phyloP scores from a whole-genome alignment of 2,113 vertebrate species.

The Hystrix cristata region DNA sequence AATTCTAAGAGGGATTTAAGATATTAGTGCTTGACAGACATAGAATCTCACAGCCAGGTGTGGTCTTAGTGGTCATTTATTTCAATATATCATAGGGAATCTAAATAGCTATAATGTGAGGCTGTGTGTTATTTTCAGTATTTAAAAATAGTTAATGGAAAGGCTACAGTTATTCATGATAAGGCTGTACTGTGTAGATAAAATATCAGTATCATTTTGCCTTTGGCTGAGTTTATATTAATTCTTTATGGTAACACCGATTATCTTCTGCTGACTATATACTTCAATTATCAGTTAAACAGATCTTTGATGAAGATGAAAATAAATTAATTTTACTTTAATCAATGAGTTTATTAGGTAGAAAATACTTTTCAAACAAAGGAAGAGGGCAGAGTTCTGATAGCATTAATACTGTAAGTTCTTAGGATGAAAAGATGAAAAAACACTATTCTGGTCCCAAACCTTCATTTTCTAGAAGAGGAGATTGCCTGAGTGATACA shows the following conservation, averaged over 20 bases:
- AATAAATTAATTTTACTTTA: constrained; percentile 50
- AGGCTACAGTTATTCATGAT: not conserved
- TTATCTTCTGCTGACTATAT: constrained; percentile 23
- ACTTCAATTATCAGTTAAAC: not conserved
- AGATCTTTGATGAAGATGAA: not conserved
- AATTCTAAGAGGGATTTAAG: not conserved
- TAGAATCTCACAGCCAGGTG: not conserved
- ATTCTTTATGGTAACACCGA: not conserved
- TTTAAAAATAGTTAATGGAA: constrained; percentile 16
- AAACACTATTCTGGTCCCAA: not conserved
- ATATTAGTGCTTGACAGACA: not conserved
- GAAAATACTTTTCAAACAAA: constrained; percentile 10
- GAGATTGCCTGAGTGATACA: constrained; percentile 27
- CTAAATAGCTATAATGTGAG: not conserved
- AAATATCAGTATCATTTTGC: constrained; percentile 31
- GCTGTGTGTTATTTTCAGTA: not conserved
- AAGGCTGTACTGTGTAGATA: not conserved
- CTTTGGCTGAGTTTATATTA: constrained; percentile 30
- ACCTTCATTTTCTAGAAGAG: not conserved
- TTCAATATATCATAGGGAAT: not conserved
- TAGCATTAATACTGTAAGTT: not conserved
- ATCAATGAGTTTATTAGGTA: constrained; percentile 16
- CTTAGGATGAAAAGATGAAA: not conserved
- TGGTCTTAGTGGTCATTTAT: not conserved
- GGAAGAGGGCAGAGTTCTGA: not conserved